Conservation (phyloP, 1,140 invertebrate species). For the Yoshiicerus persimilis region DNA sequence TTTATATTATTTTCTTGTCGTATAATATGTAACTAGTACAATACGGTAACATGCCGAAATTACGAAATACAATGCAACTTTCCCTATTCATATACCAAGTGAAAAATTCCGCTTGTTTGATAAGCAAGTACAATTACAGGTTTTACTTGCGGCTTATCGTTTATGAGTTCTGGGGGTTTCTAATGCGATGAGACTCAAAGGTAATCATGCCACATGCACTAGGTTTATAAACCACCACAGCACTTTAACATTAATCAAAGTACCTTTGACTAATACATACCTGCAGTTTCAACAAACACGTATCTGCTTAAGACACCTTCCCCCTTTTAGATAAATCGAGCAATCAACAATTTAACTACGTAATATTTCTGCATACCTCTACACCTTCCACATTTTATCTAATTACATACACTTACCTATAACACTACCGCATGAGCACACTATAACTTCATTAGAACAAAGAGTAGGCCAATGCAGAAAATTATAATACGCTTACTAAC, state of each 20-base stretch:
- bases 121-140: not conserved
- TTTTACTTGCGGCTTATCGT: not conserved
- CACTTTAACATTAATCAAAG: not conserved
- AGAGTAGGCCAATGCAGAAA: not conserved
- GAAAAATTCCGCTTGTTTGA: slow-evolving; percentile 7
- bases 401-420: not conserved
- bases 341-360: not conserved
- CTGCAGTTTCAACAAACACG: not conserved
- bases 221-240: not conserved
- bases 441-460: not conserved
- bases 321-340: not conserved
- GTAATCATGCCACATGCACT: not conserved
- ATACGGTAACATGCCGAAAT: slow-evolving; percentile 3
- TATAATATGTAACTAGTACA: not conserved
- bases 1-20: not conserved
- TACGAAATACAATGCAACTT: slow-evolving; percentile 6
- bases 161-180: not conserved
- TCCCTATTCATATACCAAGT: not conserved
- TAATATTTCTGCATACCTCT: not conserved
- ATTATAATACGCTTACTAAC: too few species aligned
- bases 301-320: not conserved
- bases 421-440: not conserved
- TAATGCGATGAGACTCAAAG: not conserved
- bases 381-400: not conserved
- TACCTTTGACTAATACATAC: not conserved